Evolutionary conservation across 2,797 vertebrate genomes (phyloP), one percentile per base, ranked within the genome.

Genomic region (Amniataba percoides): DNA sequence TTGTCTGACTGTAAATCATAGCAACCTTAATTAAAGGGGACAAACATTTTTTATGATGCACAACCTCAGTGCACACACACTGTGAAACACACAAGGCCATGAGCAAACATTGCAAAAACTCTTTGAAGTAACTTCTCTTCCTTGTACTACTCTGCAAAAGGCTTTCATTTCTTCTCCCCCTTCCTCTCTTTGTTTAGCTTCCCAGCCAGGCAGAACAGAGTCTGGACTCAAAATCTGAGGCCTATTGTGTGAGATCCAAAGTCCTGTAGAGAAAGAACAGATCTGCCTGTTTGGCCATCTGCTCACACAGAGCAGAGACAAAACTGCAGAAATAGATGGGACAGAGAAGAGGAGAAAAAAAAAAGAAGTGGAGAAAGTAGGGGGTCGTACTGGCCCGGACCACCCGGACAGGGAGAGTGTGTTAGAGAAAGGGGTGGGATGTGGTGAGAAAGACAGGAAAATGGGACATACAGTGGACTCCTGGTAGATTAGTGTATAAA

Each of bases 231-330:
- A 78, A 90, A 71, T 90, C 82, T 84, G 78, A 87, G 68, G 73
- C 73, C 83, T 79, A 87, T 90, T 93, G 88, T 93, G 75, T 76
- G 76, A 73, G 79, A 87, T 91, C 86, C 86, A 88, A 90, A 87
- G 70, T 88, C 88, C 74, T 72, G 81, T 25, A 74, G 85, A 83
- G 82, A 88, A 85, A 88, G 62, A 89, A 82, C 86, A 87, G 69
- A 87, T 87, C 84, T 88, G 82, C 86, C 83, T 84, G 85, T 89
- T 86, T 74, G 78, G 81, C 89, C 92, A 92, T 93, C 91, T 94
- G 92, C 74, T 91, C 86, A 77, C 75, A 81, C 66, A 31, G 64
- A 84, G 53, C 52, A 55, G 71, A 88, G 82, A 86, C 77, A 88
- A 83, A 83, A 83, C 69, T 48, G 57, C 25, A n/a, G 40, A 25